phyloP scores from a whole-genome alignment of 2,113 vertebrate species.

The Ameiurus melas region DNA sequence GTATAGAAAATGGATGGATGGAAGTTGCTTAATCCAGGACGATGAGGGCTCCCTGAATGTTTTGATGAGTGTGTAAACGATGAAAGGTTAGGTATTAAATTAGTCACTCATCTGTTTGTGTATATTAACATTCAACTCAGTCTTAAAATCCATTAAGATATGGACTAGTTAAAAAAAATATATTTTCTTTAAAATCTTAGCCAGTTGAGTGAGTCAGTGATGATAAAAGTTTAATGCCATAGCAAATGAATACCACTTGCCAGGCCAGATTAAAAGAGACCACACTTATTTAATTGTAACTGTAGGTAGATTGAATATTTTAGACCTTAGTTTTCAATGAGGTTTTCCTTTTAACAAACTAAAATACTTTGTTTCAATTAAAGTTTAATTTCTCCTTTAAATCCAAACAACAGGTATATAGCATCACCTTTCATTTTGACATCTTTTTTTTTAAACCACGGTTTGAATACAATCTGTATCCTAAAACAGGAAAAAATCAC shows the following conservation, averaged over 20 bases:
- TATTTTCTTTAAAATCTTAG: not conserved
- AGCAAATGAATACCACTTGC: not conserved
- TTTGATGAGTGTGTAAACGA: not conserved
- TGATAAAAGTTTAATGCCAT: not conserved
- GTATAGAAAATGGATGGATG: no score
- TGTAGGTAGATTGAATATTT: not conserved
- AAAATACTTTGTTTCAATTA: not conserved
- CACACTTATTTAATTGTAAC: not conserved
- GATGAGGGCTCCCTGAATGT: not conserved
- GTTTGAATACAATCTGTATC: not conserved
- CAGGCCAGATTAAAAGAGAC: not conserved
- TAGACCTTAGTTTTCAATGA: not conserved
- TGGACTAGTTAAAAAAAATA: not conserved
- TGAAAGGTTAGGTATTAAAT: not conserved
- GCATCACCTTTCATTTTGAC: not conserved
- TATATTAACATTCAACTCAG: not conserved
- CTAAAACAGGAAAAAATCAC: not conserved
- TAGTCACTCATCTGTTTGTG: not conserved
- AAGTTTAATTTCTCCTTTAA: not conserved
- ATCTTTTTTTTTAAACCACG: not conserved
- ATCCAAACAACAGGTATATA: not conserved
- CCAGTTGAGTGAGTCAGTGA: not conserved
- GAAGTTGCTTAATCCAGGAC: not conserved
- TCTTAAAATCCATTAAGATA: not conserved
- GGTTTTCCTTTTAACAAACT: not conserved